Base-by-base conservation (phyloP, 2,888 invertebrate species). In the Himalopsyche anomala region DNA sequence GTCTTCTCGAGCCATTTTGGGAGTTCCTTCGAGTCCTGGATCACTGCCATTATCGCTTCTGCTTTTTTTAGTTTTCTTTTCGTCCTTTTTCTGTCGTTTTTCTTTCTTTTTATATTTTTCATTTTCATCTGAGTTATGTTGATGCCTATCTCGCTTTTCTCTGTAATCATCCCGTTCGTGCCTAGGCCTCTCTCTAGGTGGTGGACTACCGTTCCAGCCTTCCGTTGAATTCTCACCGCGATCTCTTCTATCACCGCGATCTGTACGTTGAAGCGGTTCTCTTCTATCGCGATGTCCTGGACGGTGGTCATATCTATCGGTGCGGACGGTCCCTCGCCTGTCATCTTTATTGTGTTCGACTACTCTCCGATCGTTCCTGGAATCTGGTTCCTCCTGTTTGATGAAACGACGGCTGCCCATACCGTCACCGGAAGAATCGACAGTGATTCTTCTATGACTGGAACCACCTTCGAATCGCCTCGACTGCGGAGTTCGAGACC, bases 401-500 rank as follows among this genome's bases (percentile, higher is more conserved):
- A 74, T 15, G 12, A 74, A 74, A 5, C 74, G 74, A 11, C 74
- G 74, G 36, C 12, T 38, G 36, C 74, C 74, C 19, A 36, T 36
- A 38, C 92, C 80, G 89, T 89, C 80, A 90, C 90, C 87, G 92
- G 89, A 86, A 90, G 90, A 90, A 90, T 93, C 91, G 90, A 94
- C 89, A 90, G 95, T 90, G 90, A 95, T 91, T 89, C 92, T 91
- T 90, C 92, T 90, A 91, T 94, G 88, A 28, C 84, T 42, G 8
- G 84, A 51, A 5, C 87, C 88, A 80, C 87, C 86, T 28, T 88
- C 88, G n/a, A 84, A 74, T 42, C 87, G 81, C 85, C 92, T 90
- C 0, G 91, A 90, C 56, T 91, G 90, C 36, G 93, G 93, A 74
- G 93, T 93, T 91, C 92, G 93, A 11, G 93, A 93, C 86, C 92